Evolutionary conservation across 2,113 vertebrate species (phyloP).

Genomic region (Prunella fulvescens): DNA sequence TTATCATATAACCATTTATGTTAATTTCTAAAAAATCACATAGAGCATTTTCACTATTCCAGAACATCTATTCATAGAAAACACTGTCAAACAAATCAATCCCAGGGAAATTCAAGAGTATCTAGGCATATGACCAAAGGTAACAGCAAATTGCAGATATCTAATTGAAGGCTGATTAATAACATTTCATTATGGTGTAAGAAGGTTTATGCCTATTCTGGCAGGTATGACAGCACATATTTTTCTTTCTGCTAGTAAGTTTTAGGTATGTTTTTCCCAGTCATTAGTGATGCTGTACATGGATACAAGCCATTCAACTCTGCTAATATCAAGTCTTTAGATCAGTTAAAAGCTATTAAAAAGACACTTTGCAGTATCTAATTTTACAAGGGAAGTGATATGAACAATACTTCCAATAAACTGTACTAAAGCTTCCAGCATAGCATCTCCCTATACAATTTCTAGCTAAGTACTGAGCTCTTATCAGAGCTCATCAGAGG

Average conservation of each 20-base stretch:
- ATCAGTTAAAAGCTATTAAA: background rate
- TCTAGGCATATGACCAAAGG: background rate
- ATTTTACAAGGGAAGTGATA: background rate
- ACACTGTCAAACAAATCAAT: background rate
- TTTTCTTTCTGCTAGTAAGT: background rate
- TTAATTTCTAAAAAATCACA: background rate
- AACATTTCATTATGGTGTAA: background rate
- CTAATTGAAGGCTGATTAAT: background rate
- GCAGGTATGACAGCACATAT: background rate
- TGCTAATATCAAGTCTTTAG: background rate
- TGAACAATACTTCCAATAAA: background rate
- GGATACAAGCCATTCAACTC: background rate
- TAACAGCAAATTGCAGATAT: background rate
- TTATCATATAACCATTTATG: background rate
- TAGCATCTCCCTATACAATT: background rate
- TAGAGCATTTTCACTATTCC: background rate
- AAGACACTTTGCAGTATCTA: background rate
- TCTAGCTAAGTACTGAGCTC: background rate
- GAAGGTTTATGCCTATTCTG: background rate
- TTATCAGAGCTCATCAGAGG: background rate
- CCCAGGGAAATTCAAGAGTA: background rate
- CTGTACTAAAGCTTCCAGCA: background rate
- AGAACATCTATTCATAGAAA: background rate
- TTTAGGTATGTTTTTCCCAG: background rate
- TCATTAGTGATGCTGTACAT: background rate